Conservation (phyloP, 2,113 vertebrate genomes). For the Sturnira hondurensis region DNA sequence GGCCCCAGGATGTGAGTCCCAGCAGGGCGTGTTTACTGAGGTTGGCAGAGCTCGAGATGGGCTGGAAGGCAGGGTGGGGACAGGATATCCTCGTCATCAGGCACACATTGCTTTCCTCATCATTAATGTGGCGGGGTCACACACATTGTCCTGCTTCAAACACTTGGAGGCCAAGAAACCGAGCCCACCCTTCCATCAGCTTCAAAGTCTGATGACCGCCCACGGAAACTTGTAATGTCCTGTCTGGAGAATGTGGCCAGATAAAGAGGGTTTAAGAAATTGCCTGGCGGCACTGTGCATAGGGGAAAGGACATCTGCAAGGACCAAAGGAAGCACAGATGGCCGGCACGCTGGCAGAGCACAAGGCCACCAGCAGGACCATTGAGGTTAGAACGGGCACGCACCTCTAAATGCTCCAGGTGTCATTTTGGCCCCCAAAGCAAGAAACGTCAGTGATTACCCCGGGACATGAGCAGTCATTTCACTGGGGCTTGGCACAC, state of each 20-base stretch:
- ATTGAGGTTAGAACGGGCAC: background rate
- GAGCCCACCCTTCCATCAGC: conserved; percentile 58
- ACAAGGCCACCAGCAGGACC: background rate
- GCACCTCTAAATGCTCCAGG: background rate
- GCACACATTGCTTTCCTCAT: conserved; percentile 58
- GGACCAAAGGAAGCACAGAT: conserved; percentile 36
- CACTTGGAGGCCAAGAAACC: conserved; percentile 42
- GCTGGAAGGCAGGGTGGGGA: conserved; percentile 65
- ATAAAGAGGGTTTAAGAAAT: conserved; percentile 31
- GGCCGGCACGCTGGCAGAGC: background rate
- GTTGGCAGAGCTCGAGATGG: conserved; percentile 66
- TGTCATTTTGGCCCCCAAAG: background rate
- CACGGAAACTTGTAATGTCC: conserved; percentile 65
- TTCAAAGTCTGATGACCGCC: conserved; percentile 61
- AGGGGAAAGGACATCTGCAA: conserved; percentile 15
- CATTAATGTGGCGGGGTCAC: background rate
- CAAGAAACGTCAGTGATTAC: background rate
- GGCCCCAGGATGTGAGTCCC: conserved; percentile 44
- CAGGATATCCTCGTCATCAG: conserved; percentile 85
- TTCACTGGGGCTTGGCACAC: background rate
- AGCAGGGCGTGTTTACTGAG: conserved; percentile 56
- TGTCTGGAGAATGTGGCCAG: conserved; percentile 40
- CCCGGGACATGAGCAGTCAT: background rate
- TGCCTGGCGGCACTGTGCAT: background rate
- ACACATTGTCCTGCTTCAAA: conserved; percentile 43